Evolutionary conservation across 2,888 invertebrate genomes (phyloP).

Genomic region (Baronia brevicornis): DNA sequence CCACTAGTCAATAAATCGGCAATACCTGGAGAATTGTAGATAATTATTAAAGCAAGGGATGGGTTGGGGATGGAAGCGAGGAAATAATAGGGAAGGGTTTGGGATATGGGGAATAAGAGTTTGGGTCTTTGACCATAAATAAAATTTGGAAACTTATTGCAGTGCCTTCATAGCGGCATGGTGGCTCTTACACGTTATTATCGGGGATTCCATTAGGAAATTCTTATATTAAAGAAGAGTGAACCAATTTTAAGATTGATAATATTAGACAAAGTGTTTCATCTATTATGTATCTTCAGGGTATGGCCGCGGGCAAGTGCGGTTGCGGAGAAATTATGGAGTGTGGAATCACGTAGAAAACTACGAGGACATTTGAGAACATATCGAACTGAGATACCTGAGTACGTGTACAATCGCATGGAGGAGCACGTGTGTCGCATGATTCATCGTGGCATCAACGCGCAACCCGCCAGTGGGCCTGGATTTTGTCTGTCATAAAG

Average conservation of each 20-base stretch:
- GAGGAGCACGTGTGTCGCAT: constrained; percentile 78
- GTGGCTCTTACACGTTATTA: too few relatives aligned
- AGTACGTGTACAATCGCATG: constrained; percentile 34
- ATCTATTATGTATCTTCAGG: constrained; percentile 47
- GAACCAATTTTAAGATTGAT: background rate
- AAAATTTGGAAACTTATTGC: too few relatives aligned
- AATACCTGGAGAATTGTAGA: too few relatives aligned
- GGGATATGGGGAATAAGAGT: too few relatives aligned
- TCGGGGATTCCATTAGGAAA: too few relatives aligned
- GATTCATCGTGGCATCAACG: constrained; percentile 79
- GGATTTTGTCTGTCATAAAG: constrained; percentile 70
- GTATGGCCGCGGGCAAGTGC: constrained; percentile 93
- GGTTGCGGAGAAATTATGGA: constrained; percentile 91
- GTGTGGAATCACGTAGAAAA: constrained; percentile 27
- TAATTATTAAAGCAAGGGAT: too few relatives aligned
- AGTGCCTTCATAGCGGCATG: too few relatives aligned
- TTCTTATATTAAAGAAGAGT: background rate
- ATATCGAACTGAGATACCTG: constrained; percentile 31
- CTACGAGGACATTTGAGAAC: background rate
- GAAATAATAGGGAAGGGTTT: too few relatives aligned
- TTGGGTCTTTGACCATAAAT: too few relatives aligned
- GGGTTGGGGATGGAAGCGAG: too few relatives aligned
- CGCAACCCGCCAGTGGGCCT: constrained; percentile 82
- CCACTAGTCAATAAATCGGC: too few relatives aligned
- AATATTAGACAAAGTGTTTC: too few relatives aligned